Evolutionary conservation across 1,140 invertebrate species (phyloP), one percentile per base, ranked within the genome.

Genomic region (Conus ventricosus): DNA sequence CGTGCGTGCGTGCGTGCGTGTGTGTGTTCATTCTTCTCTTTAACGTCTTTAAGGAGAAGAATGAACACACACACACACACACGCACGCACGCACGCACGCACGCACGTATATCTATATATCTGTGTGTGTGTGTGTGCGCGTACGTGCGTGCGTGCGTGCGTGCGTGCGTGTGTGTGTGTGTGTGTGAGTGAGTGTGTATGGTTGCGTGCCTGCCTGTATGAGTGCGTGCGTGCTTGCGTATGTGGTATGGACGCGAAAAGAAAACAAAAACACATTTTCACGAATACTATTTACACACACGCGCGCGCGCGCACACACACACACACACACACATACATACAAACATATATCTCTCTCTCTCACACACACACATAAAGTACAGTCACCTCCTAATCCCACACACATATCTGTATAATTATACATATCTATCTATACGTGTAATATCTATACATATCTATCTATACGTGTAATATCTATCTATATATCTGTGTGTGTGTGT

Each of bases 51-150:
- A 75, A 75, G 67, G 6, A 75, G 20, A 75, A 6, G n/a, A 75
- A 23, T 10, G 20, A 23, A 20, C 5, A 23, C 17, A 23, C 7
- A 75, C 17, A 20, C 7, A 75, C n/a, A 75, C 5, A 20, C 7
- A 75, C 7, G 20, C 67, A 25, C 7, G 6, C n/a, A 25, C n/a
- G n/a, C n/a, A 23, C 67, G 6, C 7, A 23, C 7, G 6, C 67
- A 75, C 39, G 76, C 39, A 15, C 8, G 76, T 78, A 25, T 78
- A 25, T 78, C 6, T 78, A 25, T 78, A 25, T 78, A 25, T 25
- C 7, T 78, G 76, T 78, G 76, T 78, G 76, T 78, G 76, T 78
- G 76, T 78, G 76, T 78, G 76, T 78, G 76, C 39, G 76, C 39
- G 76, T 78, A 25, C 39, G 76, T 78, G 76, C 15, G 76, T 78